A percentile compares a stretch with the other conserved stretches of the same genome.
These are phyloP conservation scores for Seriola quinqueradiata DNA, from an alignment of 2,113 vertebrate species.

Conservation along the genomic window DNA sequence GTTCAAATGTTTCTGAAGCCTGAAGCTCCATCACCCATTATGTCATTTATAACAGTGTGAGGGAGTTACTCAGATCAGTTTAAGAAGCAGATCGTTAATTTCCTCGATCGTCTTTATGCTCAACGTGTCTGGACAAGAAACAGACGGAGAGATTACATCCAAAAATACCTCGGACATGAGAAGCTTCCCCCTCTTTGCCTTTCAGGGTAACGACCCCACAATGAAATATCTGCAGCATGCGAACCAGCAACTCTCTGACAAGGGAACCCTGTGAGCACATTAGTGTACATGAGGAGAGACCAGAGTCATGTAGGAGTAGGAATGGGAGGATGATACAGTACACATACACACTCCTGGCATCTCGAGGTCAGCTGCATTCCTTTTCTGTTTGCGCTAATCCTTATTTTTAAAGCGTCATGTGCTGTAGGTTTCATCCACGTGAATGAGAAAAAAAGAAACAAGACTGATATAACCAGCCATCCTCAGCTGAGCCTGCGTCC, in stretches of 20 bases:
- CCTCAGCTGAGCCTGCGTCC: neutral
- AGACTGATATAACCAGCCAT: neutral
- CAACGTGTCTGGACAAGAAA: slow-evolving; percentile 11
- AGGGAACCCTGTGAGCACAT: slow-evolving; percentile 3
- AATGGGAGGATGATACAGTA: slow-evolving; percentile 33
- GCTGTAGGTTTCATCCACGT: slow-evolving; percentile 27
- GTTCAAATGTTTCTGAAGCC: neutral
- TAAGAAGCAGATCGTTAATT: neutral
- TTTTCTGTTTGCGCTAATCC: slow-evolving; percentile 33
- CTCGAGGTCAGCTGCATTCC: slow-evolving; percentile 49
- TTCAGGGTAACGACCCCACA: slow-evolving; percentile 32
- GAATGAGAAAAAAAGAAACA: neutral
- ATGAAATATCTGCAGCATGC: slow-evolving; percentile 47
- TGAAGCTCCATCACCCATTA: neutral
- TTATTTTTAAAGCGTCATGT: slow-evolving; percentile 14
- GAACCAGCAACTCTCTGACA: slow-evolving; percentile 32
- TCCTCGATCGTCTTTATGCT: neutral
- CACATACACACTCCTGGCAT: slow-evolving; percentile 48
- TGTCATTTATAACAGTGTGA: neutral
- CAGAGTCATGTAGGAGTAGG: neutral
- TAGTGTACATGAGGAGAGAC: slow-evolving; percentile 13
- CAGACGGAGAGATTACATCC: slow-evolving; percentile 5
- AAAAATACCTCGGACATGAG: slow-evolving; percentile 47
- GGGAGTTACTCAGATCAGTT: neutral
- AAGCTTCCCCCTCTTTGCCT: slow-evolving; percentile 30